A percentile compares a stretch with the other conserved stretches of the same genome.
Evolutionary conservation across 2,113 vertebrate species (phyloP).

Genomic region (Gymnarchus niloticus): DNA sequence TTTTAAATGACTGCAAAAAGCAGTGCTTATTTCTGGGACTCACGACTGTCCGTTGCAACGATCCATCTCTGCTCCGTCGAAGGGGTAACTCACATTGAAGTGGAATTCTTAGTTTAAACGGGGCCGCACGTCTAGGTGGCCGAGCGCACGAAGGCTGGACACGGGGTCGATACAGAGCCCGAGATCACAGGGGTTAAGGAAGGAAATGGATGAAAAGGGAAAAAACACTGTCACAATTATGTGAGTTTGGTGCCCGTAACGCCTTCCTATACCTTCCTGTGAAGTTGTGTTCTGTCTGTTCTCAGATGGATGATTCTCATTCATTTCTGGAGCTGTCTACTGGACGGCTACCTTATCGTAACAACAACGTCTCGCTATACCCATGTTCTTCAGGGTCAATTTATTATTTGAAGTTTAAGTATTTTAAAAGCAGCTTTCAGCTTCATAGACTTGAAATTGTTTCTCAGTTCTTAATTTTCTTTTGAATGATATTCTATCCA

Average conservation of each 20-base stretch:
- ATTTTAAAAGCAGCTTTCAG: background rate
- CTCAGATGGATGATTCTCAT: no score
- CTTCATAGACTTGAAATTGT: background rate
- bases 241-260: background rate
- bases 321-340: no score
- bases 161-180: background rate
- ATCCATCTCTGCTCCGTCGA: background rate
- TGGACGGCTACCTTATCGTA: no score
- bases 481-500: background rate
- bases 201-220: background rate
- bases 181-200: background rate
- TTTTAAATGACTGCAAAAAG: background rate
- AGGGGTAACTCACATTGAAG: background rate
- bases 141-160: background rate
- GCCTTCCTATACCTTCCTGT: background rate
- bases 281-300: background rate
- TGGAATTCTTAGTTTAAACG: background rate
- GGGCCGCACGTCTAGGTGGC: background rate
- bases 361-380: background rate
- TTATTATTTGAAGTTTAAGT: background rate
- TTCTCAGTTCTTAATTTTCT: background rate
- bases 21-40: background rate
- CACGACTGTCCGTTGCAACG: background rate
- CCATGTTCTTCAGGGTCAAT: background rate
- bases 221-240: background rate